These are phyloP conservation scores for Noctua janthina DNA, from an alignment of 2,888 invertebrate species.

Conservation along the genomic window DNA sequence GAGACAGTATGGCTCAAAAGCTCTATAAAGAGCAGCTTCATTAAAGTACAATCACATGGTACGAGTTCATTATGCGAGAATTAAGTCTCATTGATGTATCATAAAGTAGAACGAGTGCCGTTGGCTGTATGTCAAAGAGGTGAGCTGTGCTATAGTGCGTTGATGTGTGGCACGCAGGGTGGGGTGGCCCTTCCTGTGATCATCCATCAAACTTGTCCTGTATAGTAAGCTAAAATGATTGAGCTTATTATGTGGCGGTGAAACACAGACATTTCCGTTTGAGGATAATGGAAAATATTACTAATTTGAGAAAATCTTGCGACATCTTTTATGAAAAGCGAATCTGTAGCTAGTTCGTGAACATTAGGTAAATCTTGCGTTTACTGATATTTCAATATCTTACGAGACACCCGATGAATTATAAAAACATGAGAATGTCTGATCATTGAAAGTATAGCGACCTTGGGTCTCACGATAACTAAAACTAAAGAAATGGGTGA, in stretches of 20 bases:
- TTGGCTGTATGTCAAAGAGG: conserved; percentile 53
- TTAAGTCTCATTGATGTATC: conserved; percentile 55
- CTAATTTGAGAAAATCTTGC: conserved; percentile 3
- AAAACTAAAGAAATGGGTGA: conserved; percentile 65
- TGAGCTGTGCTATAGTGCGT: conserved; percentile 46
- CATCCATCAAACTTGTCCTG: conserved; percentile 62
- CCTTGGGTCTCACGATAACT: conserved; percentile 70
- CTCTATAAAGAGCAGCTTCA: conserved; percentile 52
- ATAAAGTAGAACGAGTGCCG: conserved; percentile 49
- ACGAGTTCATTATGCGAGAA: conserved; percentile 49
- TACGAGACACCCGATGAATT: conserved; percentile 28
- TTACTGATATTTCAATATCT: conserved; percentile 33
- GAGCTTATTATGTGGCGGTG: conserved; percentile 59
- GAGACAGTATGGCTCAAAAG: conserved; percentile 49
- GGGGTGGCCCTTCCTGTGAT: conserved; percentile 38
- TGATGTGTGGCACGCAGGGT: conserved; percentile 49
- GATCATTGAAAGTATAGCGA: conserved; percentile 56
- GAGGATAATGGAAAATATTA: conserved; percentile 32
- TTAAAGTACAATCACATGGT: conserved; percentile 55
- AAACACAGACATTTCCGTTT: conserved; percentile 45
- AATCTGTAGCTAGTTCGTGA: background rate
- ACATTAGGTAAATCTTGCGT: background rate
- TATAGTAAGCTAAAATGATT: conserved; percentile 63
- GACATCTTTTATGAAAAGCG: conserved; percentile 1
- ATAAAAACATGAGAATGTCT: conserved; percentile 63